Evolutionary conservation across 2,797 vertebrate species (phyloP), one percentile per base, ranked within the genome.

Genomic region (Onychomys torridus): DNA sequence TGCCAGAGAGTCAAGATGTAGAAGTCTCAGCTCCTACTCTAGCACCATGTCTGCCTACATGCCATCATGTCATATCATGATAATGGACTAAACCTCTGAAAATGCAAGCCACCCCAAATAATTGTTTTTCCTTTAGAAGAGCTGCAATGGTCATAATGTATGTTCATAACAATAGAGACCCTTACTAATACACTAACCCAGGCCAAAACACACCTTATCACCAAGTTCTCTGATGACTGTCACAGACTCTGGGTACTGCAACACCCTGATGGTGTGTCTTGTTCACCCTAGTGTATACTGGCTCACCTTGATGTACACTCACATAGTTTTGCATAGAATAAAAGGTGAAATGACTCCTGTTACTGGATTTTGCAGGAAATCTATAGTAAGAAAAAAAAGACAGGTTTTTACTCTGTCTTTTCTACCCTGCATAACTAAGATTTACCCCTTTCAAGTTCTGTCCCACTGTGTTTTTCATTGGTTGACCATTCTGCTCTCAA

Each of bases 271-370:
- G 17, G 37, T 73, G 4, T 73, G 37, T 73, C 27, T 21, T 14
- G 11, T 57, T 83, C 17, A 40, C 0, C 9, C 10, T 32, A 13
- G 34, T 6, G 8, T 3, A 29, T 3, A 23, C 23, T 11, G 21
- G 13, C 43, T 89, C 17, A n/a, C 0, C 9, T 10, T 32, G 19
- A n/a, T 4, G 5, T 7, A 27, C 3, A 0, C 19, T 82, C 1
- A 1, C 4, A 63, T 10, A 34, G 3, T 52, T 82, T 81, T 40
- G 13, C 37, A 29, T 29, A 52, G 37, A 67, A n/a, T 43, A 91
- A 89, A 46, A 46, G 34, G 3, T 8, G 5, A 14, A 52, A n/a
- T 19, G 32, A 37, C 37, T 8, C 32, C 7, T 6, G 21, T 3
- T n/a, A 17, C 59, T 69, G 2, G 52, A 73, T 61, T 23, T 65